Base-by-base conservation (phyloP, 2,797 vertebrate species). In the Mormyrus hasselquistii region DNA sequence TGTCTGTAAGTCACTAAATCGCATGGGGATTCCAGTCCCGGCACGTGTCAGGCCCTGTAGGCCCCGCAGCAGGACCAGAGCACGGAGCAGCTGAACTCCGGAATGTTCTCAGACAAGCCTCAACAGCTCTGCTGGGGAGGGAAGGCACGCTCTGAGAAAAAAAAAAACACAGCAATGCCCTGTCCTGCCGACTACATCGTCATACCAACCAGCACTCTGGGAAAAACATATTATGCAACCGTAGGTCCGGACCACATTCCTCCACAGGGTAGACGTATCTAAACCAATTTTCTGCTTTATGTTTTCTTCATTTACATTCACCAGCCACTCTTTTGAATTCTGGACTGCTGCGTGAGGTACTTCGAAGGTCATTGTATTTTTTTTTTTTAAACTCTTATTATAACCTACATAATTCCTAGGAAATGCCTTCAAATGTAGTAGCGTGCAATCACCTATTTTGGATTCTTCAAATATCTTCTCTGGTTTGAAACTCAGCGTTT, bases 31-130 rank as follows among this genome's bases (percentile, higher is more conserved):
- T 89, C 82, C 55, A 73, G 88, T 25, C 88, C 65, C 25, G 47
- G 83, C 44, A 69, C 25, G 22, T 52, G 83, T 85, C 47, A 22
- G 44, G n/a, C 44, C 49, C 49, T 7, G 83, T 14, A 19, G 49
- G 49, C 95, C 93, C 92, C 87, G 89, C 92, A 89, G 92, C 73
- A 49, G 59, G 44, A 88, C 29, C 38, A 53, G 91, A 91, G 92
- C 91, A 53, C 25, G 44, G 65, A 96, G 94, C 94, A 96, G 95
- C 95, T 96, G 95, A 95, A 95, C 85, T 90, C 86, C 94, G 94
- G 95, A 96, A 96, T 96, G 95, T 92, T 91, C 93, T 93, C 93
- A 92, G 95, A 95, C 96, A 96, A 95, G 96, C 94, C 95, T 92
- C 87, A 93, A 92, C 96, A 95, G 87, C 95, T 92, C 93, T 93